Base-by-base conservation (phyloP, 2,113 vertebrate genomes). In the Lanius ludovicianus region DNA sequence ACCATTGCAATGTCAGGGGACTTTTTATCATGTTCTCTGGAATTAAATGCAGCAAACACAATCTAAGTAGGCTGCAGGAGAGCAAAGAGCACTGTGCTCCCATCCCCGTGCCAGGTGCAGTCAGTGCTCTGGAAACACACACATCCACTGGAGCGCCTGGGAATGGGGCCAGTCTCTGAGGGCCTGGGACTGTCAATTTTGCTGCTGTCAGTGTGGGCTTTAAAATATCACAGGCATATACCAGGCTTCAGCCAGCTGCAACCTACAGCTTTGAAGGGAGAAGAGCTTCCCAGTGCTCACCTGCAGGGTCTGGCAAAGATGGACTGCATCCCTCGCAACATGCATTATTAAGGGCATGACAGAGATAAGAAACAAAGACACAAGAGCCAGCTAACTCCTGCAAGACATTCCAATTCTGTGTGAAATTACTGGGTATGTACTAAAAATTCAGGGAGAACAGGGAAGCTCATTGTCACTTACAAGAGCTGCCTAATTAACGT, bases 401-500 rank as follows among this genome's bases (percentile, higher is more conserved):
- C 49, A 84, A 87, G 46, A 24, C 19, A 49, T 71, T 41, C 35
- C 42, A 22, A 93, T 82, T 47, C 50, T 13, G 1, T 23, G 21
- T 35, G 53, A 65, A 90, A 92, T 81, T 89, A 46, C 15, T 2
- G 16, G 23, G 16, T 57, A 42, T 1, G 0, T 49, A 64, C 44
- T 53, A 59, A 56, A 92, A 80, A 50, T 60, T 81, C 39, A 65
- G 35, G 37, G n/a, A 75, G 41, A 82, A 35, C 23, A 16, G 46
- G 41, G 42, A 83, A 83, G 35, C 44, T 77, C 35, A 42, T 56
- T 62, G 44, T 69, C 19, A 70, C 64, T 84, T 82, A 87, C 11
- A 53, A 79, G 53, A 75, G 25, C 49, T 84, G 52, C 25, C 46
- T 94, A 93, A 96, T 84, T 90, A 90, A 95, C 53, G 73, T 62